A percentile compares a stretch with the other conserved stretches of the same genome.
These are phyloP conservation scores for Trichosurus vulpecula DNA, from an alignment of 2,797 vertebrate genomes.

Conservation along the genomic window DNA sequence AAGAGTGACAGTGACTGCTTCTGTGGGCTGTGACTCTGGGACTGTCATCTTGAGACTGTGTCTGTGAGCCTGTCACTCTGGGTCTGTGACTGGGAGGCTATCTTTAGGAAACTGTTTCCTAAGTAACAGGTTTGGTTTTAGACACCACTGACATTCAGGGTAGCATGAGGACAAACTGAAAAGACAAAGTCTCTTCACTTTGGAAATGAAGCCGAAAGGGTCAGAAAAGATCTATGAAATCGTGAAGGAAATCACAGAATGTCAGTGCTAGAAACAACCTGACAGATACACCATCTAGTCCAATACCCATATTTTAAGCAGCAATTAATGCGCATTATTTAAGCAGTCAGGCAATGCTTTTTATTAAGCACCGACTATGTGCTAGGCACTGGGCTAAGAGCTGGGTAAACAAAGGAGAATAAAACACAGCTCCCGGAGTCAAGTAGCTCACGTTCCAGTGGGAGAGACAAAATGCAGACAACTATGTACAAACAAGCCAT, in stretches of 20 bases:
- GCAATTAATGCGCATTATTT: not conserved
- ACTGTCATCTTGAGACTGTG: not conserved
- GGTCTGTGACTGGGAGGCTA: not conserved
- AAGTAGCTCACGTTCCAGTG: not conserved
- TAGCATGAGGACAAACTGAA: constrained; percentile 39
- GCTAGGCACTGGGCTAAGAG: not conserved
- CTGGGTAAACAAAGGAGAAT: not conserved
- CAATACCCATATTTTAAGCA: not conserved
- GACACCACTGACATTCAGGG: constrained; percentile 54
- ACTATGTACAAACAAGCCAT: not conserved
- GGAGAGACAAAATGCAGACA: not conserved
- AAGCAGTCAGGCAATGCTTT: not conserved
- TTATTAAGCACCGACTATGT: not conserved
- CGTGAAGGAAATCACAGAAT: not conserved
- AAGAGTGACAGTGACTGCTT: not conserved
- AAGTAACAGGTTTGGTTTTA: constrained; percentile 65
- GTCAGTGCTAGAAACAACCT: not conserved
- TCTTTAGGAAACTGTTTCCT: constrained; percentile 40
- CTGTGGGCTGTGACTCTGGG: not conserved
- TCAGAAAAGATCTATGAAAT: not conserved
- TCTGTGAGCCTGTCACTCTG: not conserved
- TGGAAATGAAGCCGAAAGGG: not conserved
- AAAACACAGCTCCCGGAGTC: not conserved
- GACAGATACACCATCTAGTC: not conserved
- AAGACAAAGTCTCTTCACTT: constrained; percentile 24